A percentile compares a stretch with the other conserved stretches of the same genome.
Conservation (phyloP, 2,797 vertebrate species). For the Trematomus bernacchii region DNA sequence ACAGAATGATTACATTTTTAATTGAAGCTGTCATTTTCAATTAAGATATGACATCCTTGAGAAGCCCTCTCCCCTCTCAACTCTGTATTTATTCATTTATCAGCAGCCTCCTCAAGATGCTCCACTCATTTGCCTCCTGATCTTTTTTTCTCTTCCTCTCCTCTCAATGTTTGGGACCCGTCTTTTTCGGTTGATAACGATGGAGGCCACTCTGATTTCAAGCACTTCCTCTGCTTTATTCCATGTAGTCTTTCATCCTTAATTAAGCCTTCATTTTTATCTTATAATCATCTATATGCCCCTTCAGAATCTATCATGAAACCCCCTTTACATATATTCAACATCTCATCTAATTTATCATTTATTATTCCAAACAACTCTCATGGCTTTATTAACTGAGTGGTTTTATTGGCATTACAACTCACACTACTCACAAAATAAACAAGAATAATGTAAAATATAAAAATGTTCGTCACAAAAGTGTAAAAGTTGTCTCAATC, state of each 20-base stretch:
- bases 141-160: slow-evolving; percentile 30
- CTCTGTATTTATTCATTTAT: slow-evolving; percentile 73
- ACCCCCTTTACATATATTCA: background rate
- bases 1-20: slow-evolving; percentile 89
- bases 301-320: slow-evolving; percentile 10
- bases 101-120: slow-evolving; percentile 60
- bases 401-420: background rate
- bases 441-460: background rate
- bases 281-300: slow-evolving; percentile 8
- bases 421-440: background rate
- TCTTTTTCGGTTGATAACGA: slow-evolving; percentile 15
- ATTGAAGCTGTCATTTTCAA: slow-evolving; percentile 90
- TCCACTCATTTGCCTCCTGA: slow-evolving; percentile 46
- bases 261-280: background rate
- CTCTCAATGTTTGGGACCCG: slow-evolving; percentile 7
- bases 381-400: background rate
- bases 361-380: background rate
- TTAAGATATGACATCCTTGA: slow-evolving; percentile 87
- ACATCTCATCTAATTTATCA: background rate
- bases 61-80: slow-evolving; percentile 63
- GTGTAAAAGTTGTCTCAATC: background rate
- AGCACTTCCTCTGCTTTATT: slow-evolving; percentile 22
- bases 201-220: background rate
- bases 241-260: slow-evolving; percentile 13
- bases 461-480: background rate